Evolutionary conservation across 2,888 invertebrate species (phyloP).

Genomic region (Synanthedon tipuliformis): DNA sequence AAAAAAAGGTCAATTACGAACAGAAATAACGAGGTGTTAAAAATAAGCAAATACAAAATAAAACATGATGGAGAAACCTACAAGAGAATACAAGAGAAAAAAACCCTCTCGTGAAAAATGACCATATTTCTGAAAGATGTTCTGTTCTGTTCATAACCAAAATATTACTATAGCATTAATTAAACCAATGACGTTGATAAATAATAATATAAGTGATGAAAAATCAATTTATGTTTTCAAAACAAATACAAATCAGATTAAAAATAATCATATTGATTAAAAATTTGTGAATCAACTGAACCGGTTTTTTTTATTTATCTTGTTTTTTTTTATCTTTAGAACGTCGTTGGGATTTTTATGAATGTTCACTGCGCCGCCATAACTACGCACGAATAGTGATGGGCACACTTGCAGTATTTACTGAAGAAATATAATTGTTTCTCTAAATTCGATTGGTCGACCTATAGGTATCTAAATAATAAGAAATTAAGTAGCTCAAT

Average conservation of each 20-base stretch:
- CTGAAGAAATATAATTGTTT: no score
- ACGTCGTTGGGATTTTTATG: not conserved
- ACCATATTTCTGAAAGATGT: not conserved
- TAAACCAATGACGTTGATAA: not conserved
- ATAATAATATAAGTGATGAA: not conserved
- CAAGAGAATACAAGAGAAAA: not conserved
- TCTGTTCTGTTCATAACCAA: conserved; percentile 34
- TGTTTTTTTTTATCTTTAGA: not conserved
- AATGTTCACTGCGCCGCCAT: conserved; percentile 35
- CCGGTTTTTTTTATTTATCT: not conserved
- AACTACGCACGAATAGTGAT: conserved; percentile 23
- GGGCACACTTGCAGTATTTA: no score
- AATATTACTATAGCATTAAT: not conserved
- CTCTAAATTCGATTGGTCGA: no score
- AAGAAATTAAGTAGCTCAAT: no score
- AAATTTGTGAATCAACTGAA: no score
- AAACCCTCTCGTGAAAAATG: not conserved
- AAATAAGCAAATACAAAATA: conserved; percentile 21
- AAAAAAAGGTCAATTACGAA: conserved; percentile 25
- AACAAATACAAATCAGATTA: not conserved
- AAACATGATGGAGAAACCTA: not conserved
- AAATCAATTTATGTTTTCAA: not conserved
- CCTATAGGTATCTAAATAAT: no score
- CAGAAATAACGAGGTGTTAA: conserved; percentile 13
- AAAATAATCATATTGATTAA: no score